Base-by-base conservation (phyloP, 2,888 invertebrate genomes). In the Drosophila longiperda region DNA sequence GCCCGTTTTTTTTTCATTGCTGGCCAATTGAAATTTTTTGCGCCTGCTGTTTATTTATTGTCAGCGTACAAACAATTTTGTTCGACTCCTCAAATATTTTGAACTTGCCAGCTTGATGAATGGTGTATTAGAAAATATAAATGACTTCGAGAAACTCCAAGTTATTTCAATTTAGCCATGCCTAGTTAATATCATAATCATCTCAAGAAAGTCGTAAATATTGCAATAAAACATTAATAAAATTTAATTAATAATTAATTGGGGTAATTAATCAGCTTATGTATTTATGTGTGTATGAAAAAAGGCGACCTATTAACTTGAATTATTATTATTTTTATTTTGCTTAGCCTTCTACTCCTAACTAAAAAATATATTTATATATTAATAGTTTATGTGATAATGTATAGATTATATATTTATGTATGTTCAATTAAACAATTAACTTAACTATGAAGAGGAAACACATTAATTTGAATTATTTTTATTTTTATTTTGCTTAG, bases 11-110 rank as follows among this genome's bases (percentile, higher is more conserved):
- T 48, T 49, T 29, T 5, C 6, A 20, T 49, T 29, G 33, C 42
- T 34, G 68, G 52, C 68, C 76, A 66, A 80, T 68, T 66, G 87
- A 75, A 71, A 81, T 83, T 73, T 76, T 75, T 70, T 57, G 54
- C 67, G 33, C 42, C 58, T 38, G 49, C n/a, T 38, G 49, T 67
- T 74, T 71, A 80, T 74, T 88, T 86, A 74, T 73, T 73, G 71
- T 38, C 80, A 75, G 29, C 33, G 57, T 20, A 36, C 40, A 34
- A 42, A 70, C 52, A 63, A 57, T 57, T 59, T 52, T 36, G 20
- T 54, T 20, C 20, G 17, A 55, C 59, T 52, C 29, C 33, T 42
- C 3, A 54, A 78, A 45, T 33, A 65, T 42, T 26, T 26, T 67
- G 38, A 40, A 42, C 32, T 64, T 23, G 40, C 11, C 11, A 7